Conservation (phyloP, 2,797 vertebrate genomes). For the Microctenopoma lineatum region DNA sequence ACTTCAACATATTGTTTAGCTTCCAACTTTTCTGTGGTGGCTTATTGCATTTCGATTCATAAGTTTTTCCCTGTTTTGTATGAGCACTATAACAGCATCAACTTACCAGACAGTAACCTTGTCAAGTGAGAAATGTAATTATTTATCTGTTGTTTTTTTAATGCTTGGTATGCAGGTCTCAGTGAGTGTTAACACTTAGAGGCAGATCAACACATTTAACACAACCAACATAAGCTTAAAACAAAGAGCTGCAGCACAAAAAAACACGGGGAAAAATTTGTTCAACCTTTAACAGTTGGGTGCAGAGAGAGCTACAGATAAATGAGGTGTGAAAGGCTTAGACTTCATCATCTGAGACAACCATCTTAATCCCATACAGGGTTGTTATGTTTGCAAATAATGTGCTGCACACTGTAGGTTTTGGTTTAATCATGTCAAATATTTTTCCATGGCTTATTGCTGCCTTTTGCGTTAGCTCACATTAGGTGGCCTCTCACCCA, state of each 20-base stretch:
- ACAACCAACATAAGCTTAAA: constrained; percentile 9
- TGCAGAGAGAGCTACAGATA: constrained; percentile 57
- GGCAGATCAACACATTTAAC: constrained; percentile 11
- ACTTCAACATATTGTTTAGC: constrained; percentile 27
- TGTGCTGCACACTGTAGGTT: constrained; percentile 39
- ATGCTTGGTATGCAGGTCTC: constrained; percentile 23
- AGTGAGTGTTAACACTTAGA: constrained; percentile 7
- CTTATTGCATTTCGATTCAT: constrained; percentile 15
- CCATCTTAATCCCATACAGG: constrained; percentile 66
- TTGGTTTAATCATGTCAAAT: constrained; percentile 71
- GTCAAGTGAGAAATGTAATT: constrained; percentile 22
- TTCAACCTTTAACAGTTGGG: constrained; percentile 50
- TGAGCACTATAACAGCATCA: constrained; percentile 16
- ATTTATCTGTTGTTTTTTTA: constrained; percentile 28
- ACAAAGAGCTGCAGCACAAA: constrained; percentile 17
- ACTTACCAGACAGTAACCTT: constrained; percentile 27
- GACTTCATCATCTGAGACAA: constrained; percentile 58
- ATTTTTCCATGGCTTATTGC: constrained; percentile 60
- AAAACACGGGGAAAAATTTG: not conserved
- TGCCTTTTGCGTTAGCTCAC: constrained; percentile 47
- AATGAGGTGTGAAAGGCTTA: constrained; percentile 68
- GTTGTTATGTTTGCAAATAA: constrained; percentile 68
- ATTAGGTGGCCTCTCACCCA: constrained; percentile 42
- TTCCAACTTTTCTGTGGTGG: constrained; percentile 23
- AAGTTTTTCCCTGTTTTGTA: constrained; percentile 10